Conservation (phyloP, 2,888 invertebrate species). For the Eilema sororculum region DNA sequence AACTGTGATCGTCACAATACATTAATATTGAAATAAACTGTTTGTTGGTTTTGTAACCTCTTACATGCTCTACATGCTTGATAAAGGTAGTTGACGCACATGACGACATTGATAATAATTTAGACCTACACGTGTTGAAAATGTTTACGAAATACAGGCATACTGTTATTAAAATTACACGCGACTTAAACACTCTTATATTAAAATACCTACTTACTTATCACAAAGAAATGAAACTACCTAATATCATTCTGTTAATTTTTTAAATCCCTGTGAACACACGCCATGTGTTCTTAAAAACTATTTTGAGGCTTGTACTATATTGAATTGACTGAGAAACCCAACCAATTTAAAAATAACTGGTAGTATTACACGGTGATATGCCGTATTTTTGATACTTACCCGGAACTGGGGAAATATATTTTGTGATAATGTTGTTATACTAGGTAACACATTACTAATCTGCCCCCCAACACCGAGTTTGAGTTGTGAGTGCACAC, state of each 20-base stretch:
- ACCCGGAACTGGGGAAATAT: neutral
- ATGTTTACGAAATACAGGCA: neutral
- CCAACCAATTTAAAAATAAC: slow-evolving; percentile 13
- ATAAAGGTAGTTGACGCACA: slow-evolving; percentile 32
- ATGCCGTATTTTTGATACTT: neutral
- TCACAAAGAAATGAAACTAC: neutral
- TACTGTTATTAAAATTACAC: neutral
- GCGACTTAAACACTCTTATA: neutral
- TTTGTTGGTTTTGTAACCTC: slow-evolving; percentile 39
- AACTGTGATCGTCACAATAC: neutral
- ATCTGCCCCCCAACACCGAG: no score
- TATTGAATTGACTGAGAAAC: neutral
- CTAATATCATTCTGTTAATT: neutral
- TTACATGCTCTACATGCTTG: slow-evolving; percentile 25
- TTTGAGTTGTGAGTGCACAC: no score
- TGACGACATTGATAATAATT: slow-evolving; percentile 43
- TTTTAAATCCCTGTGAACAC: neutral
- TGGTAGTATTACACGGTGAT: neutral
- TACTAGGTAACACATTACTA: neutral
- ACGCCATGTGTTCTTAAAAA: neutral
- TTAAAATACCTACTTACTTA: neutral
- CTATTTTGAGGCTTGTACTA: neutral
- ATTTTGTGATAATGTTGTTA: neutral
- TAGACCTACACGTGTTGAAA: slow-evolving; percentile 12
- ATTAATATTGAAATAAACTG: slow-evolving; percentile 17